Conservation (phyloP, 2,888 invertebrate genomes). For the Didymodactylos carnosus region DNA sequence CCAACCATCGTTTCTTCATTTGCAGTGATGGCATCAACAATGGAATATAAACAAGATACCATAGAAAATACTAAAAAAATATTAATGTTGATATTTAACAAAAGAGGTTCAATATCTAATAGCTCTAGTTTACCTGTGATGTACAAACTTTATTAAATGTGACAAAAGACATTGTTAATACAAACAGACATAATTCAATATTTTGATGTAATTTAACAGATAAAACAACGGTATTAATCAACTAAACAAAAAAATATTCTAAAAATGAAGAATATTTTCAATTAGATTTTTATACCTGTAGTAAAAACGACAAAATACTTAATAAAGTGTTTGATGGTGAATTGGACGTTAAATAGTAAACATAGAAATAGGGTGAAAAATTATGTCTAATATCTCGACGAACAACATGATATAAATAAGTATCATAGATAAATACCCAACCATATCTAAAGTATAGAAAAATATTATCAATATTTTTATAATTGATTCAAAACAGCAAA, state of each 20-base stretch:
- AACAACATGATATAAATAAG: constrained; percentile 69
- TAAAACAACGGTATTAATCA: constrained; percentile 20
- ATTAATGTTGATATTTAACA: not conserved
- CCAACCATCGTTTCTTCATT: constrained; percentile 26
- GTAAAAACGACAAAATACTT: constrained; percentile 45
- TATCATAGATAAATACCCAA: constrained; percentile 65
- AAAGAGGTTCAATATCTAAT: not conserved
- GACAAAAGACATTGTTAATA: constrained; percentile 66
- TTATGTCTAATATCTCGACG: constrained; percentile 77
- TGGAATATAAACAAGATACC: constrained; percentile 77
- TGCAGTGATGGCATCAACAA: constrained; percentile 24
- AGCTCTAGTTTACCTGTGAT: constrained; percentile 45
- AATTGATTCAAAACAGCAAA: not conserved
- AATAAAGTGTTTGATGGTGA: constrained; percentile 23
- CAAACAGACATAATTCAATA: constrained; percentile 62
- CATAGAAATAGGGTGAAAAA: constrained; percentile 82
- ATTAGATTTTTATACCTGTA: constrained; percentile 49
- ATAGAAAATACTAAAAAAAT: constrained; percentile 42
- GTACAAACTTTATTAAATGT: constrained; percentile 84
- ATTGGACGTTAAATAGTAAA: constrained; percentile 55
- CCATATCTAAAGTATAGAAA: constrained; percentile 47
- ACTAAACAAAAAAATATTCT: too few species aligned
- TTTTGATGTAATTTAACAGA: constrained; percentile 36
- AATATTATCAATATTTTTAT: not conserved
- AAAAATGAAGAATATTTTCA: not conserved